Conservation (phyloP, 2,888 invertebrate species). For the Leistus spinibarbis region DNA sequence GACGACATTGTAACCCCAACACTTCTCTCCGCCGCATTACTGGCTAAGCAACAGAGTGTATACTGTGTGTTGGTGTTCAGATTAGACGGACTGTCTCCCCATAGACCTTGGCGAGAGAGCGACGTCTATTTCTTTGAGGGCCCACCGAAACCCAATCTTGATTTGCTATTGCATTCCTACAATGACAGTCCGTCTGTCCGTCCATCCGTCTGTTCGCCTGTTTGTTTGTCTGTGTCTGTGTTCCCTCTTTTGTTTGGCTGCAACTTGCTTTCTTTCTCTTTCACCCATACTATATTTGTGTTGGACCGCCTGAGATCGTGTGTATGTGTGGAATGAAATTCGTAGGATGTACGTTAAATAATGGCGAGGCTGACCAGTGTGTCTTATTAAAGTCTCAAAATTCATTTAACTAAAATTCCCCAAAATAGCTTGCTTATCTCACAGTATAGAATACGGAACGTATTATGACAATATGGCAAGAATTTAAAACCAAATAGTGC, state of each 20-base stretch:
- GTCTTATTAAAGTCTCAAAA: constrained; percentile 28
- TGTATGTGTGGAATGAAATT: constrained; percentile 27
- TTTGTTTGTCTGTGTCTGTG: constrained; percentile 49
- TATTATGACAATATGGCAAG: too few species aligned
- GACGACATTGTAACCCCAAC: constrained; percentile 51
- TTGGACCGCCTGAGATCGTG: background rate
- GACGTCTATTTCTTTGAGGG: constrained; percentile 50
- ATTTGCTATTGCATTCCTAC: constrained; percentile 60
- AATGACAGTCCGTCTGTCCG: constrained; percentile 54
- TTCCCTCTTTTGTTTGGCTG: background rate
- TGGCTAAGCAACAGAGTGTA: too few species aligned
- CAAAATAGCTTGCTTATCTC: too few species aligned
- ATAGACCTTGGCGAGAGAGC: constrained; percentile 51
- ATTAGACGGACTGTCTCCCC: constrained; percentile 38
- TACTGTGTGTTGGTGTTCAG: constrained; percentile 40
- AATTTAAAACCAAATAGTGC: too few species aligned
- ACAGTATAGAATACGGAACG: too few species aligned
- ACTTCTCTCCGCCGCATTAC: constrained; percentile 9
- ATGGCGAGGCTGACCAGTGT: constrained; percentile 15
- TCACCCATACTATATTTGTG: background rate
- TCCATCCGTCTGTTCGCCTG: constrained; percentile 47
- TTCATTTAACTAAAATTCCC: constrained; percentile 27
- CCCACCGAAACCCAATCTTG: constrained; percentile 56
- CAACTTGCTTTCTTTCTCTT: background rate
- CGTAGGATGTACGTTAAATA: constrained; percentile 27